Percentiles rank a stretch among this genome's conserved stretches.
Conservation (phyloP, 1,140 invertebrate species). For the Cataglyphis hispanica region DNA sequence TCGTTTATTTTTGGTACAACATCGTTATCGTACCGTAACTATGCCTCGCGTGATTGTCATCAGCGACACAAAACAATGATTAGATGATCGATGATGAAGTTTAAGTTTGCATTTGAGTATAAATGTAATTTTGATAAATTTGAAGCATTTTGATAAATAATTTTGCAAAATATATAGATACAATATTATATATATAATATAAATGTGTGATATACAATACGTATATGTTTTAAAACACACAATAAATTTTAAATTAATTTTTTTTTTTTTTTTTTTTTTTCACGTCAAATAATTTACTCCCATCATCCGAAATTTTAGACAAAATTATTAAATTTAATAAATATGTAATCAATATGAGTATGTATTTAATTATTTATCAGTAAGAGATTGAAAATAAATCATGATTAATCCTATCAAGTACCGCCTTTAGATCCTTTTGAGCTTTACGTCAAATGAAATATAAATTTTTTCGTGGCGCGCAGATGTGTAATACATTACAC, state of each 20-base stretch:
- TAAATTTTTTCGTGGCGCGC: background rate
- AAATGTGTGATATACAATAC: background rate
- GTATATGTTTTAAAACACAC: background rate
- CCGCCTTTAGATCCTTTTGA: background rate
- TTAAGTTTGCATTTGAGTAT: background rate
- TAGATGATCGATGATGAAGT: background rate
- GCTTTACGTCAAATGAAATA: background rate
- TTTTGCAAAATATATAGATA: background rate
- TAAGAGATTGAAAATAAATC: background rate
- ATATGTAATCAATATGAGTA: background rate
- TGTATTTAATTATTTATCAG: constrained; percentile 6
- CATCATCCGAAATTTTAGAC: background rate
- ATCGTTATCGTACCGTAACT: constrained; percentile 2
- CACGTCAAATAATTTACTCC: background rate
- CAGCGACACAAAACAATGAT: constrained; percentile 6
- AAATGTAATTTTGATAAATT: background rate
- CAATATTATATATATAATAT: background rate
- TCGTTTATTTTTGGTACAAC: constrained; percentile 50
- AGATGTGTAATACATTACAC: background rate
- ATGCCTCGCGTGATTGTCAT: background rate
- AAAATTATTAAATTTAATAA: constrained; percentile 18
- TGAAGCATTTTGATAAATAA: background rate
- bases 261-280: background rate
- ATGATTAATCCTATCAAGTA: background rate
- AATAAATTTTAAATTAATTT: background rate